Percentiles rank a stretch among this genome's conserved stretches.
Evolutionary conservation across 2,113 vertebrate species (phyloP).

Genomic region (Lagopus muta): DNA sequence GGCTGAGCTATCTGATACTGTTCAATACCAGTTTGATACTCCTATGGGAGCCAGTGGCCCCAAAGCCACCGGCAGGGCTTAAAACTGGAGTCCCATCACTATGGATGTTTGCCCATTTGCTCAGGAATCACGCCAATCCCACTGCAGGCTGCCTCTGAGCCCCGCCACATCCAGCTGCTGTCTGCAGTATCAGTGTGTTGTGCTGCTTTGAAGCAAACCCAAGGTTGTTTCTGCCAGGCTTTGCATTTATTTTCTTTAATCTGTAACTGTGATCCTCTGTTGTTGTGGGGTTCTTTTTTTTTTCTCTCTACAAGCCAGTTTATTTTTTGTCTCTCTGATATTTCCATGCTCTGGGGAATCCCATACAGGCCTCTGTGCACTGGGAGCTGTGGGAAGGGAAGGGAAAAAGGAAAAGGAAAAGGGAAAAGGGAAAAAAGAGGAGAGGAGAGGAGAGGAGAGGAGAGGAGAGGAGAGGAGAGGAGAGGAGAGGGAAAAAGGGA

Average conservation of each 20-base stretch:
- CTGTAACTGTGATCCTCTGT: not conserved
- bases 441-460: too few relatives aligned
- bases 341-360: not conserved
- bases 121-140: not conserved
- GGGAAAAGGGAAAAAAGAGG: too few relatives aligned
- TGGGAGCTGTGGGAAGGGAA: too few relatives aligned
- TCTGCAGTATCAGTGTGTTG: rapidly evolving
- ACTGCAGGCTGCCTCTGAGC: not conserved
- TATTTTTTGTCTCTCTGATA: not conserved
- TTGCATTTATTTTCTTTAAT: rapidly evolving
- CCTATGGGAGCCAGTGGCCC: rapidly evolving
- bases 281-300: not conserved
- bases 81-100: rapidly evolving
- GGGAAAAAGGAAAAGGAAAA: too few relatives aligned
- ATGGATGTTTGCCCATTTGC: too few relatives aligned
- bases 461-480: too few relatives aligned
- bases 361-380: not conserved
- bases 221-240: not conserved
- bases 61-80: rapidly evolving
- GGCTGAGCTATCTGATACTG: not conserved
- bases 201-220: not conserved
- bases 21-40: too few relatives aligned
- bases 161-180: not conserved
- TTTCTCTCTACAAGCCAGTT: not conserved
- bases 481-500: too few relatives aligned